Base-by-base conservation (phyloP, 2,888 invertebrate genomes). In the Macrosoma leucophasiata region DNA sequence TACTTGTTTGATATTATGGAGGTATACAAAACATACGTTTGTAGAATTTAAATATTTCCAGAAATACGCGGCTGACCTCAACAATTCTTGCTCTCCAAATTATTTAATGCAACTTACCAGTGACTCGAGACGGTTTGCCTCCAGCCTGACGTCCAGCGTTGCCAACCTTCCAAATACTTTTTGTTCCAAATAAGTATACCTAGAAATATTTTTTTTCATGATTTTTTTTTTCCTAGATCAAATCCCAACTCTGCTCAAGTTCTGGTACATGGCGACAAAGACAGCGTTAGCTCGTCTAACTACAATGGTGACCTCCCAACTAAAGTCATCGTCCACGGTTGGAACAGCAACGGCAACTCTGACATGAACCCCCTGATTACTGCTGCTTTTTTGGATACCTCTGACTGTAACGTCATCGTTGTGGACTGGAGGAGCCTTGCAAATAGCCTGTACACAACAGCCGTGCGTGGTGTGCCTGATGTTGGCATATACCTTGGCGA, bases 271-370 rank as follows among this genome's bases (percentile, higher is more conserved):
- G 54, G 50, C 4, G 51, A 62, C 30, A 47, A 37, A n/a, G 46
- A 50, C 23, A 46, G 51, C 8, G 42, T 65, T 5, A 39, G 44
- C 23, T 43, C 35, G 29, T 65, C 65, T 2, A 52, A 57, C 41
- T 66, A 53, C 36, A 26, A 29, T 6, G 44, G 44, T 2, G 45
- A 29, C 14, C 53, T 54, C 10, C 55, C 50, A 1, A 27, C 52
- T 2, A 54, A 50, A 6, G 48, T 63, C 8, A 46, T 60, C 13
- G 50, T 52, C 6, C 65, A 65, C 29, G 63, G 62, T 4, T 63
- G 62, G 62, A 56, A 51, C 29, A 53, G 41, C 38, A 42, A 48
- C 12, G 55, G 55, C 6, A 46, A 46, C 29, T 50, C 52, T 3
- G 30, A 30, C 2, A 27, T 58, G 7, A 60, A 58, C 34, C 36